phyloP scores from a whole-genome alignment of 2,113 vertebrate species.

The Mesembrinibis cayennensis region DNA sequence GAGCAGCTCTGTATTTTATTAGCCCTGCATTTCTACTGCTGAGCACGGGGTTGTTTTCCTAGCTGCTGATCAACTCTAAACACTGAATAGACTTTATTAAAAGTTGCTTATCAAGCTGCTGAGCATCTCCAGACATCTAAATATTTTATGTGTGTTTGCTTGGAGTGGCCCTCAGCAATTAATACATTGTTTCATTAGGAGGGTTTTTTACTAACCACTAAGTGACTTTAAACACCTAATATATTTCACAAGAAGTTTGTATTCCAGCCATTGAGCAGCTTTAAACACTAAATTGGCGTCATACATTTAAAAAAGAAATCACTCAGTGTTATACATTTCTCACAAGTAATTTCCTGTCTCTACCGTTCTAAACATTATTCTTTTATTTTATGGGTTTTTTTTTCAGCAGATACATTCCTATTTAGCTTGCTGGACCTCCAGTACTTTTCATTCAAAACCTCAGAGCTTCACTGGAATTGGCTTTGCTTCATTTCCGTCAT shows the following conservation, averaged over 20 bases:
- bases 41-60: slow-evolving; percentile 58
- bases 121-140: slow-evolving; percentile 65
- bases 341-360: slow-evolving; percentile 66
- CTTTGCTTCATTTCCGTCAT: slow-evolving; percentile 53
- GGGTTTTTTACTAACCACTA: slow-evolving; percentile 49
- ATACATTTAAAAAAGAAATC: slow-evolving; percentile 46
- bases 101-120: slow-evolving; percentile 71
- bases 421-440: slow-evolving; percentile 15
- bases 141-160: slow-evolving; percentile 64
- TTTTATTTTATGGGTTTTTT: background rate
- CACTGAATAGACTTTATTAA: slow-evolving; percentile 70
- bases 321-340: slow-evolving; percentile 42
- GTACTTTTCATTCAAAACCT: slow-evolving; percentile 29
- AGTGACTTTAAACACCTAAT: slow-evolving; percentile 68
- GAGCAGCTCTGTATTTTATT: slow-evolving; percentile 67
- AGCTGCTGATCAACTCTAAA: slow-evolving; percentile 67
- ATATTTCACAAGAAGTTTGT: slow-evolving; percentile 67
- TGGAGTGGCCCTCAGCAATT: slow-evolving; percentile 55
- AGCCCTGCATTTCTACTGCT: slow-evolving; percentile 55
- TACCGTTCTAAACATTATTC: slow-evolving; percentile 41
- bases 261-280: slow-evolving; percentile 51
- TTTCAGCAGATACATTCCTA: background rate
- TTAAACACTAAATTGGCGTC: slow-evolving; percentile 65
- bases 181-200: slow-evolving; percentile 65
- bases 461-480: background rate